Conservation (phyloP, 2,888 invertebrate genomes). For the Thera britannica region DNA sequence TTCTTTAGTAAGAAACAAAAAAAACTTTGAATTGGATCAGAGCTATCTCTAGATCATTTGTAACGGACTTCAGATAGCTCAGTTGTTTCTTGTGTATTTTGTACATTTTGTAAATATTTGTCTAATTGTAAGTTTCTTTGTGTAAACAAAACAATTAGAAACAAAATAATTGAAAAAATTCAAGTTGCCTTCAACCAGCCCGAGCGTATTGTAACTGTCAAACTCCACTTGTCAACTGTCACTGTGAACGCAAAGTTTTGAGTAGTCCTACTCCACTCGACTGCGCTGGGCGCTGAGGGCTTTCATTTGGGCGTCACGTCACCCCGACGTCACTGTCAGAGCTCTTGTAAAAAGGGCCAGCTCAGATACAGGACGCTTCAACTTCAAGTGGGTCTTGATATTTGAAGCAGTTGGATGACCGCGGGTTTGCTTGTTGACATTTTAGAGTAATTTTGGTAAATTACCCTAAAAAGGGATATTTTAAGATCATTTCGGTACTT, state of each 20-base stretch:
- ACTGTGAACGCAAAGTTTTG: constrained; percentile 16
- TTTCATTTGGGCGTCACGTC: constrained; percentile 30
- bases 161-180: not conserved
- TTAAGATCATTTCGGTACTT: too few species aligned
- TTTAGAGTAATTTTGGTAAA: too few species aligned
- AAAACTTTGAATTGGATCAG: too few species aligned
- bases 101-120: too few species aligned
- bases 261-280: constrained; percentile 25
- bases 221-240: constrained; percentile 27
- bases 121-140: too few species aligned
- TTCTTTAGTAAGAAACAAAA: too few species aligned
- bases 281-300: constrained; percentile 31
- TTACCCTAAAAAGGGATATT: too few species aligned
- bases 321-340: constrained; percentile 38
- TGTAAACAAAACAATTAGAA: not conserved
- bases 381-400: not conserved
- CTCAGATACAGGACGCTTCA: constrained; percentile 28
- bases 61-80: too few species aligned
- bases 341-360: constrained; percentile 41
- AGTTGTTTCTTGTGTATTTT: too few species aligned
- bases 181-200: not conserved
- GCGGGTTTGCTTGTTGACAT: too few species aligned
- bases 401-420: not conserved
- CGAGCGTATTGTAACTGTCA: constrained; percentile 14
- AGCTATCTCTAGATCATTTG: too few species aligned